Evolutionary conservation across 2,797 vertebrate species (phyloP).

Genomic region (Bryconaethiops microstoma): DNA sequence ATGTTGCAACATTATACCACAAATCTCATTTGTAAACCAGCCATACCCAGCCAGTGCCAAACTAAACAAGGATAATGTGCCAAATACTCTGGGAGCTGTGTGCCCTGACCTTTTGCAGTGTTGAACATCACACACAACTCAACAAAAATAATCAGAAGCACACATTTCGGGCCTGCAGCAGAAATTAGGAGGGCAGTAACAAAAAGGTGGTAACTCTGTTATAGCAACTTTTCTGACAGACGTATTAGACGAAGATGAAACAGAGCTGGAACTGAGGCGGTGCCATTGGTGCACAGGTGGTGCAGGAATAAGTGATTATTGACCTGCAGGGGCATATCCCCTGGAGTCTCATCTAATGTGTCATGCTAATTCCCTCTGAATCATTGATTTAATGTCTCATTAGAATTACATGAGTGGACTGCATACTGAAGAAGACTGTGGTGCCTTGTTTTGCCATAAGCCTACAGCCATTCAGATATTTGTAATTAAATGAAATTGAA

Average conservation of each 20-base stretch:
- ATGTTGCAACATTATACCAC: background rate
- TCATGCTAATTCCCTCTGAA: constrained; percentile 25
- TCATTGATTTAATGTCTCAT: constrained; percentile 31
- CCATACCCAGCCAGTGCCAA: constrained; percentile 21
- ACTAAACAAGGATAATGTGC: constrained; percentile 29
- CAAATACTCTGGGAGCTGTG: constrained; percentile 25
- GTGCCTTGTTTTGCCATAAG: background rate
- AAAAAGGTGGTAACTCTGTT: background rate
- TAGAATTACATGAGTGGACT: constrained; percentile 23
- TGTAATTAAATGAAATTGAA: background rate
- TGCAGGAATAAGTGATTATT: constrained; percentile 7
- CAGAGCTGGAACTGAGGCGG: background rate
- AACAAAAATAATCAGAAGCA: background rate
- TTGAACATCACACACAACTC: constrained; percentile 18
- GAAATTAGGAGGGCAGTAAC: background rate
- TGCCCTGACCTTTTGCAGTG: constrained; percentile 17
- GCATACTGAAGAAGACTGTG: background rate
- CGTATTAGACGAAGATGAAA: background rate
- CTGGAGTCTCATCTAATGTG: constrained; percentile 24
- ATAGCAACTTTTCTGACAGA: background rate
- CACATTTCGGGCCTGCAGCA: background rate
- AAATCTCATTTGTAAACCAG: constrained; percentile 19
- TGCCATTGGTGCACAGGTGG: background rate
- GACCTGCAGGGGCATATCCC: constrained; percentile 30
- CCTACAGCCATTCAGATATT: background rate